Conservation (phyloP, 2,888 invertebrate species). For the Fragum sueziense region DNA sequence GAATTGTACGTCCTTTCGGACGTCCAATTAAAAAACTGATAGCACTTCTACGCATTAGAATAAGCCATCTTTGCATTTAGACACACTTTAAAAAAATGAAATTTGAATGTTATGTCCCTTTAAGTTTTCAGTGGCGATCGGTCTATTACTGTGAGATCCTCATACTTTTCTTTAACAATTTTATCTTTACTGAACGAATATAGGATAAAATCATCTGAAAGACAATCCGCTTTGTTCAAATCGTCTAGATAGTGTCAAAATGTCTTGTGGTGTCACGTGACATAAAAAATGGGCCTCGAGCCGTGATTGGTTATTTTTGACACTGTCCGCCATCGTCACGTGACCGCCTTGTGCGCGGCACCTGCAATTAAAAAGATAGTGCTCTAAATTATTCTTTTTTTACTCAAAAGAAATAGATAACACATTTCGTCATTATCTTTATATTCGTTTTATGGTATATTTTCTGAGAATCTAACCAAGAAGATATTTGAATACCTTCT, state of each 20-base stretch:
- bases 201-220: too few species aligned
- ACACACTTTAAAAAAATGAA: too few species aligned
- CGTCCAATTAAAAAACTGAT: too few species aligned
- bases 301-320: not conserved
- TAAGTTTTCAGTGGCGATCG: too few species aligned
- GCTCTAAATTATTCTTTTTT: too few species aligned
- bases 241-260: not conserved
- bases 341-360: not conserved
- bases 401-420: not conserved
- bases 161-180: too few species aligned
- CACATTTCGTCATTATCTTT: not conserved
- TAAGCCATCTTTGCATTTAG: too few species aligned
- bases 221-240: conserved; percentile 13
- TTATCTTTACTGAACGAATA: too few species aligned
- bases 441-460: not conserved
- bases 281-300: conserved; percentile 4
- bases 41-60: too few species aligned
- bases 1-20: too few species aligned
- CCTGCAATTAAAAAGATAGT: not conserved
- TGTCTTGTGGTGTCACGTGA: conserved; percentile 2
- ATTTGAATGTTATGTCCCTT: too few species aligned
- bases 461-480: not conserved
- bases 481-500: not conserved
- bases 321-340: not conserved
- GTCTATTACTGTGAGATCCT: too few species aligned